Percentiles rank a stretch among this genome's conserved stretches.
Conservation (phyloP, 2,888 invertebrate species). For the Clanis bilineata region DNA sequence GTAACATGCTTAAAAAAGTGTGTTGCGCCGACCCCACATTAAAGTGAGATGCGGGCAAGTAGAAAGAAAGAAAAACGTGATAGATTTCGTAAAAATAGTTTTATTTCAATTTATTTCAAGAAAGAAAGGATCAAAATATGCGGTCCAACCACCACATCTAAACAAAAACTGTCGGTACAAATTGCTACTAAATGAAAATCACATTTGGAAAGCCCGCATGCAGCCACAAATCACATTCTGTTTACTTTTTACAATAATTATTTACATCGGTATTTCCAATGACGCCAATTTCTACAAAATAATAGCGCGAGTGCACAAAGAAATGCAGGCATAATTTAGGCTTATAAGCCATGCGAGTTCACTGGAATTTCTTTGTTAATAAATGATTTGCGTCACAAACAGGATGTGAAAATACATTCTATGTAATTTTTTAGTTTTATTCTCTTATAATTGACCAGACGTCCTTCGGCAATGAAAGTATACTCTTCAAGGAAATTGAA, state of each 20-base stretch:
- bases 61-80: no score
- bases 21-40: no score
- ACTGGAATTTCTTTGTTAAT: slow-evolving; percentile 18
- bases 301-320: not conserved
- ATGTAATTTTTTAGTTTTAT: slow-evolving; percentile 27
- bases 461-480: slow-evolving; percentile 32
- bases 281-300: not conserved
- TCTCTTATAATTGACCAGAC: slow-evolving; percentile 20
- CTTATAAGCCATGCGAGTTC: not conserved
- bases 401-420: slow-evolving; percentile 28
- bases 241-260: not conserved
- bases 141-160: no score
- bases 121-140: no score
- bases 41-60: no score
- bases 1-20: no score
- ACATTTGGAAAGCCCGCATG: not conserved
- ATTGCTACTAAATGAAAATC: not conserved
- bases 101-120: no score
- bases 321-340: not conserved
- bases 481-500: slow-evolving; percentile 19
- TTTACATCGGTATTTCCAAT: slow-evolving; percentile 2
- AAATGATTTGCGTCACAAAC: slow-evolving; percentile 28
- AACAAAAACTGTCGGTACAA: not conserved
- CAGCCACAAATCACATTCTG: not conserved
- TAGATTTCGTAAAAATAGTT: no score